Evolutionary conservation across 2,888 invertebrate genomes (phyloP).

Genomic region (Calliscelio sp.): DNA sequence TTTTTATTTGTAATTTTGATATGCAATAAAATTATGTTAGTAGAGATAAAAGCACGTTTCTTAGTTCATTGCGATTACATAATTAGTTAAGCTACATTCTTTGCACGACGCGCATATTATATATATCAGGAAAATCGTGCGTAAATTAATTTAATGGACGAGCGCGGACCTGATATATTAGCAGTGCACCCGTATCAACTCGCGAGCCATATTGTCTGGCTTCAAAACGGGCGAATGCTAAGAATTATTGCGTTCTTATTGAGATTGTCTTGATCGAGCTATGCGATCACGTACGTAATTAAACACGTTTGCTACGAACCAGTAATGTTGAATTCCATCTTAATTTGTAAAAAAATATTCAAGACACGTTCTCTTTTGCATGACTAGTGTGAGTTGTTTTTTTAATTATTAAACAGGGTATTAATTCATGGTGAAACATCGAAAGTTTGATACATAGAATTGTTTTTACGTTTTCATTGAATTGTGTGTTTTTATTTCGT

Average conservation of each 20-base stretch:
- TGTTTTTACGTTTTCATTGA: no score
- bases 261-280: constrained; percentile 55
- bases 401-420: no score
- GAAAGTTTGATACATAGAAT: no score
- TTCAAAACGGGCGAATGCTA: constrained; percentile 35
- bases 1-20: not conserved
- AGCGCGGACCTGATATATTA: constrained; percentile 50
- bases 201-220: constrained; percentile 29
- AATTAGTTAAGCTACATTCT: constrained; percentile 53
- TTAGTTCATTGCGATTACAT: constrained; percentile 4
- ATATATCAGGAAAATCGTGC: constrained; percentile 41
- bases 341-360: constrained; percentile 54
- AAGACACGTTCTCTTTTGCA: constrained; percentile 20
- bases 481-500: no score
- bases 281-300: constrained; percentile 63
- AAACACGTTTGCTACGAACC: constrained; percentile 55
- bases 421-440: no score
- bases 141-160: constrained; percentile 54
- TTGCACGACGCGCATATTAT: constrained; percentile 37
- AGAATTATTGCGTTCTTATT: constrained; percentile 61
- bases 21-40: not conserved
- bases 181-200: constrained; percentile 14
- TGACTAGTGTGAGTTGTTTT: not conserved
- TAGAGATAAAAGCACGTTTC: not conserved
- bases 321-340: constrained; percentile 43